These are phyloP conservation scores for Erithacus rubecula DNA, from an alignment of 2,797 vertebrate species.

Conservation along the genomic window DNA sequence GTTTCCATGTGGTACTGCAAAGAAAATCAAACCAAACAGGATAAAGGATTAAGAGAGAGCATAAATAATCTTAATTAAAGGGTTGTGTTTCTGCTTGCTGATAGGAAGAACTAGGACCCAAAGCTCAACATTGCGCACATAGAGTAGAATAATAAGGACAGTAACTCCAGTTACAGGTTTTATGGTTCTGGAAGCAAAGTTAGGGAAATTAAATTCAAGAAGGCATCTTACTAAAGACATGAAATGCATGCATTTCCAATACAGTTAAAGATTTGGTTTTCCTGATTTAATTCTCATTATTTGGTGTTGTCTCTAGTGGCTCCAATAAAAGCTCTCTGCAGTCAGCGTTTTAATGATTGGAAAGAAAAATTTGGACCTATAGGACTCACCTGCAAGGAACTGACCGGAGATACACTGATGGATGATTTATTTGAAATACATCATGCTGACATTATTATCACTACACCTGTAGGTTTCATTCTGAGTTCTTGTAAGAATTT, in stretches of 20 bases:
- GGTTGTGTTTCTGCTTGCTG: not conserved
- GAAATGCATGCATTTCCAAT: not conserved
- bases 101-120: not conserved
- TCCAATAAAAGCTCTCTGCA: slow-evolving; percentile 97
- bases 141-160: not conserved
- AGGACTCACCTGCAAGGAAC: slow-evolving; percentile 92
- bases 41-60: not conserved
- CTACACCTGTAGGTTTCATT: slow-evolving; percentile 89
- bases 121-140: not conserved
- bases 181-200: not conserved
- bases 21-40: not conserved
- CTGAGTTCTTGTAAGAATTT: not conserved
- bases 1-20: not conserved
- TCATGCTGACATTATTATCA: slow-evolving; percentile 92
- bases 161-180: not conserved
- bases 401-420: slow-evolving; percentile 94
- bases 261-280: not conserved
- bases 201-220: not conserved
- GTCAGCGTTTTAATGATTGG: slow-evolving; percentile 94
- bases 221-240: not conserved
- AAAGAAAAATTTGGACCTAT: slow-evolving; percentile 92
- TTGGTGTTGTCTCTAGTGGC: slow-evolving; percentile 84
- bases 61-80: not conserved
- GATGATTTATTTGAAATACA: slow-evolving; percentile 98
- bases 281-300: not conserved